Evolutionary conservation across 2,113 vertebrate genomes (phyloP), one percentile per base, ranked within the genome.

Genomic region (Catharus minimus): DNA sequence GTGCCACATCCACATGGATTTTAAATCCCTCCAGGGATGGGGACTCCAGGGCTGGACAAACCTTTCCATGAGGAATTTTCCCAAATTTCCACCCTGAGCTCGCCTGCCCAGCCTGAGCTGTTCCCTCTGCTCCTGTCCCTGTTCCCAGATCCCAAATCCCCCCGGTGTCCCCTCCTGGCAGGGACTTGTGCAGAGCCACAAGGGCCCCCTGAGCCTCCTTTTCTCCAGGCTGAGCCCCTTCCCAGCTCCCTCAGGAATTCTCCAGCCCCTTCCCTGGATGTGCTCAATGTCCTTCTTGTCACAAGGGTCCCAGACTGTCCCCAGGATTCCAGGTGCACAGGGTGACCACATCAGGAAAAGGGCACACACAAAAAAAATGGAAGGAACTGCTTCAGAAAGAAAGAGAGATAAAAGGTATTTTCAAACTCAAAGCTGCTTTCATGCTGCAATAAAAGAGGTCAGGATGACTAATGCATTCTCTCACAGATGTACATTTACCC

Each of bases 1-100:
- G 56, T 13, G 47, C 28, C 64, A 77, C 47, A 1, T 61, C n/a
- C 33, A 24, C 13, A 1, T 0, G 2, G 33, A 3, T 10, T 28
- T n/a, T 2, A 6, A n/a, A 61, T 15, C 12, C 18, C 23, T 17
- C n/a, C 55, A 62, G 15, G 47, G 11, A n/a, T 23, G 46, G 52
- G 18, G 2, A 28, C 2, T 52, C 46, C 30, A 72, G 49, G 22
- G 2, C 22, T 38, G 49, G 7, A 12, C 10, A 65, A 5, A 2
- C 20, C 13, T 21, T 58, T 58, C 71, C 44, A 58, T 0, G 0
- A 2, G 44, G 3, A 39, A 52, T 60, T 22, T 26, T 11, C 10
- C 38, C 14, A 3, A 10, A 19, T 10, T 5, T 52, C 32, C 71
- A 32, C 1, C 6, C 38, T 38, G 10, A 15, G 1, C 30, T 39